Conservation (phyloP, 2,888 invertebrate genomes). For the Bruchidius siliquastri region DNA sequence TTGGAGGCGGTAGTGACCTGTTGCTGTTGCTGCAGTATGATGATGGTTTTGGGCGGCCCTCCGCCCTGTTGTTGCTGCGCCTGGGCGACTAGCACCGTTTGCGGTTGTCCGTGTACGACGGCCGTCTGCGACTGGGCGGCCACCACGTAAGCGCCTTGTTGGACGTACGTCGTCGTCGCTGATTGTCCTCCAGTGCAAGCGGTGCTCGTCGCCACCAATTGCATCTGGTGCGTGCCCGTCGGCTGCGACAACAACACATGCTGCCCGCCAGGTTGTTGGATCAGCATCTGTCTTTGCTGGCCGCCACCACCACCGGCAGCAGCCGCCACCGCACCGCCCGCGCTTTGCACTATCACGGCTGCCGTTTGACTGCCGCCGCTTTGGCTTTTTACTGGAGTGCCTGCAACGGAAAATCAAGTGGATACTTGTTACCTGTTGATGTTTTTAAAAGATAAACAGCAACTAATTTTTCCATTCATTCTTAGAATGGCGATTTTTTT, state of each 20-base stretch:
- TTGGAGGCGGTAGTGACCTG: conserved; percentile 42
- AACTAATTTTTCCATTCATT: too few relatives aligned
- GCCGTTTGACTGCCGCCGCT: conserved; percentile 36
- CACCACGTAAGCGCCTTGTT: conserved; percentile 60
- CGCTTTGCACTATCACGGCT: conserved; percentile 46
- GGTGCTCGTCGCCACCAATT: conserved; percentile 46
- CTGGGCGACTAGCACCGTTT: conserved; percentile 63
- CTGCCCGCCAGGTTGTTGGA: conserved; percentile 41
- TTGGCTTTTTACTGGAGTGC: conserved; percentile 41
- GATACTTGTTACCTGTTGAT: too few relatives aligned
- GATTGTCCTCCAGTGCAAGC: conserved; percentile 49
- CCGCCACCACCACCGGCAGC: too few relatives aligned
- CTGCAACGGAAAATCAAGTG: conserved; percentile 21
- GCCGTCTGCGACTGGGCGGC: conserved; percentile 59
- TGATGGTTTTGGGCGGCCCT: conserved; percentile 64
- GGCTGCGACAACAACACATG: conserved; percentile 42
- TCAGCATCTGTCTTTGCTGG: conserved; percentile 38
- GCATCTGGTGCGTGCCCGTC: conserved; percentile 46
- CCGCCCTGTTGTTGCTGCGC: conserved; percentile 63
- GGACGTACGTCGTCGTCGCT: conserved; percentile 50
- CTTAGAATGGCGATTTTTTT: too few relatives aligned
- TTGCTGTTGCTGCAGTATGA: conserved; percentile 60
- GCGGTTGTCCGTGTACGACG: conserved; percentile 56
- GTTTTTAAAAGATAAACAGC: too few relatives aligned
- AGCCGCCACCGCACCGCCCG: conserved; percentile 30